A percentile compares a stretch with the other conserved stretches of the same genome.
These are phyloP conservation scores for Rana temporaria DNA, from an alignment of 2,113 vertebrate species.

Conservation along the genomic window DNA sequence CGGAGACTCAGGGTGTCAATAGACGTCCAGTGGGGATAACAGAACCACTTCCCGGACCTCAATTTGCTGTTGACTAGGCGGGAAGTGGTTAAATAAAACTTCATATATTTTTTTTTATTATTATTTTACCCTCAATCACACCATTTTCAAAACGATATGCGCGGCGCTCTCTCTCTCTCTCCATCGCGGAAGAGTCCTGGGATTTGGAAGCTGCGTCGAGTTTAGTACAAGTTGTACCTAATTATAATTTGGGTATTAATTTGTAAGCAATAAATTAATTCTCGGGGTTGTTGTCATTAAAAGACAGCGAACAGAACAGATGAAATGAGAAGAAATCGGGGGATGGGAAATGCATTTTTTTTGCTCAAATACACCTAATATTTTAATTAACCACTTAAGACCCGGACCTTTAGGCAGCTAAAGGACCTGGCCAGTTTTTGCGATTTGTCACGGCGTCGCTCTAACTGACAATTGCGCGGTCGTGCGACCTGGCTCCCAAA, in stretches of 20 bases:
- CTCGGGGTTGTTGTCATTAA: slow-evolving; percentile 28
- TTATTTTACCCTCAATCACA: background rate
- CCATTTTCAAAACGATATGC: slow-evolving; percentile 21
- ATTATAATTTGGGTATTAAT: slow-evolving; percentile 55
- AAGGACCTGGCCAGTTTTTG: too few relatives aligned
- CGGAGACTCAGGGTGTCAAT: too few relatives aligned
- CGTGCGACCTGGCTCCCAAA: too few relatives aligned
- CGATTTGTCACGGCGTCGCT: too few relatives aligned
- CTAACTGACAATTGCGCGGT: too few relatives aligned
- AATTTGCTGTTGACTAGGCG: too few relatives aligned
- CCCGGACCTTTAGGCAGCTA: too few relatives aligned
- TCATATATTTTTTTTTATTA: too few relatives aligned
- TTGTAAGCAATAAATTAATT: slow-evolving; percentile 55
- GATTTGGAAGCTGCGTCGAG: slow-evolving; percentile 47
- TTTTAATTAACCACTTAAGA: too few relatives aligned
- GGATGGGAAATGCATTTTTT: background rate
- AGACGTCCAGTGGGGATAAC: too few relatives aligned
- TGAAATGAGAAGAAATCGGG: background rate
- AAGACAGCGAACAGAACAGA: slow-evolving; percentile 7
- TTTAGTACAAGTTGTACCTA: slow-evolving; percentile 51
- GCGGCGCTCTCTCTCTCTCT: background rate
- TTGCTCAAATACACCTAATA: slow-evolving; percentile 37
- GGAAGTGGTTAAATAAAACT: too few relatives aligned
- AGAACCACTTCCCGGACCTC: too few relatives aligned
- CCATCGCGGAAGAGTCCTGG: slow-evolving; percentile 23